phyloP scores from a whole-genome alignment of 35 echinoderm and acorn worm genomes.

The Amphiura filiformis region DNA sequence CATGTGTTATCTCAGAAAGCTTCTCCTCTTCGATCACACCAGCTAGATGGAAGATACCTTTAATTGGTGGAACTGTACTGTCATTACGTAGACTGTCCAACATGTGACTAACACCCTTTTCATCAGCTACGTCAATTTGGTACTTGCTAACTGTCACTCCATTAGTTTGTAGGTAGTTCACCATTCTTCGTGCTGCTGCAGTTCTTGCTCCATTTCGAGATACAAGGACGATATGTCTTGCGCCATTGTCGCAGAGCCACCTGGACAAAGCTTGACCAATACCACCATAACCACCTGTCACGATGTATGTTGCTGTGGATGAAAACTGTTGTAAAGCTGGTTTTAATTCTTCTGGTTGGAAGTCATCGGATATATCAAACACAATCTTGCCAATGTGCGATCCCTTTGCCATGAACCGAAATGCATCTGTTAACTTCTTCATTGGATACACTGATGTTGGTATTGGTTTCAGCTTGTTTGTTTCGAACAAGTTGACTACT shows the following conservation, averaged over 20 bases:
- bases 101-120: neutral
- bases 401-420: constrained; percentile 37
- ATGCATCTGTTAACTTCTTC: constrained; percentile 25
- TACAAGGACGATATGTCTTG: constrained; percentile 65
- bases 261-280: constrained; percentile 62
- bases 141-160: constrained; percentile 42
- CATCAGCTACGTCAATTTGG: constrained; percentile 5
- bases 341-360: constrained; percentile 46
- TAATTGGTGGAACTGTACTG: constrained; percentile 25
- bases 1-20: constrained; percentile 8
- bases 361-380: constrained; percentile 33
- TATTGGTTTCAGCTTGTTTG: constrained; percentile 42
- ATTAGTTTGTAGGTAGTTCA: constrained; percentile 49
- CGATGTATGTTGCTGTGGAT: constrained; percentile 70
- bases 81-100: neutral
- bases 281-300: constrained; percentile 64
- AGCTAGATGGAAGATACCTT: constrained; percentile 71
- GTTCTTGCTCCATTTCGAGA: constrained; percentile 26
- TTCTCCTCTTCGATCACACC: constrained; percentile 41
- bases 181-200: constrained; percentile 33
- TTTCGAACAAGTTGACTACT: constrained; percentile 28
- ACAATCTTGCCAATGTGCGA: constrained; percentile 42
- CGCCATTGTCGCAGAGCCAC: constrained; percentile 79
- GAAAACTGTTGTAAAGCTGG: constrained; percentile 53
- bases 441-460: constrained; percentile 24